Evolutionary conservation across 1,140 invertebrate species (phyloP).

Genomic region (Drosophila pandora): DNA sequence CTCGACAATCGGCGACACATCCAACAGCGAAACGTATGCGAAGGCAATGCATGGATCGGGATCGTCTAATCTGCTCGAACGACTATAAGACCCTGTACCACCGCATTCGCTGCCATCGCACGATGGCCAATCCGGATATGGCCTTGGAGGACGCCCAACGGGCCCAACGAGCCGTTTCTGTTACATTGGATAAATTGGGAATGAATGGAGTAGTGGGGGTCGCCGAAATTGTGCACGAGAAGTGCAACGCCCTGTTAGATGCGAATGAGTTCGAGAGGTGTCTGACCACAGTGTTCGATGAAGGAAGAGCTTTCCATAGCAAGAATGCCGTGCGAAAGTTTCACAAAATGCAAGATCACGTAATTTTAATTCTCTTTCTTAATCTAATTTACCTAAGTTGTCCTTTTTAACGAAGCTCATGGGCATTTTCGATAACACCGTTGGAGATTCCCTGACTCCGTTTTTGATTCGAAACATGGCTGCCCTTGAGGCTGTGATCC

Average conservation of each 20-base stretch:
- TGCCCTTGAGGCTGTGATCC: neutral
- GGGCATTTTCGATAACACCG: constrained; percentile 27
- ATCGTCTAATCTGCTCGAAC: neutral
- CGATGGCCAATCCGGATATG: constrained; percentile 22
- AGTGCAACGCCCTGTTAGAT: constrained; percentile 41
- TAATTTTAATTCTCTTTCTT: too few species aligned
- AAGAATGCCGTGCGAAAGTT: constrained; percentile 2
- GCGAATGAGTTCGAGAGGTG: constrained; percentile 49
- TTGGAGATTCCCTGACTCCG: constrained; percentile 23
- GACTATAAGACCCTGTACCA: constrained; percentile 7
- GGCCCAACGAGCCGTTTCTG: constrained; percentile 21
- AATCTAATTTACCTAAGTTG: too few species aligned
- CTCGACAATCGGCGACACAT: too few species aligned
- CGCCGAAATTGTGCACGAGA: neutral
- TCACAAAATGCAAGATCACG: too few species aligned
- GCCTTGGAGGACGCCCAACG: constrained; percentile 23
- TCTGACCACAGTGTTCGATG: constrained; percentile 18
- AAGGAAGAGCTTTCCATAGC: constrained; percentile 1
- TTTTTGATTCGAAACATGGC: constrained; percentile 33
- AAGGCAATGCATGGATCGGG: neutral
- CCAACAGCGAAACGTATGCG: neutral
- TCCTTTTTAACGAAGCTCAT: constrained; percentile 9
- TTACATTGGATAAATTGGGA: too few species aligned
- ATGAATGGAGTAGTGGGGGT: neutral
- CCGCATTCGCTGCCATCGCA: constrained; percentile 10